These are phyloP conservation scores for Hozukius guyotensis DNA, from an alignment of 2,797 vertebrate species.

Conservation along the genomic window DNA sequence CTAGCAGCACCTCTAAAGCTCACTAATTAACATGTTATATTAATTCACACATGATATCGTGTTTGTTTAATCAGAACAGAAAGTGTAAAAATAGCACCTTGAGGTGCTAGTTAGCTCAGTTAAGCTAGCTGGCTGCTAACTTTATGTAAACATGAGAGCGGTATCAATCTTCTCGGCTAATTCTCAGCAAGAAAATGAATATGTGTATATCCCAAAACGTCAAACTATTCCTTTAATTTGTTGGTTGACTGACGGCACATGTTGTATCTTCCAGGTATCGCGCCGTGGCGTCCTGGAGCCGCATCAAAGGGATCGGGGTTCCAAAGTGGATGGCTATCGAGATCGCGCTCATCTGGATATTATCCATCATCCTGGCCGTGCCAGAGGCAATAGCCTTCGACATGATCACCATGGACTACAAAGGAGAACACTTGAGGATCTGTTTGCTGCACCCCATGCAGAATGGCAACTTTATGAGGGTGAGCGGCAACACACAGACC, in stretches of 20 bases:
- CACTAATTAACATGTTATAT: too few relatives aligned
- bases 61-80: background rate
- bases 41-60: background rate
- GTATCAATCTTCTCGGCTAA: background rate
- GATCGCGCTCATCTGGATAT: slow-evolving; percentile 93
- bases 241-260: background rate
- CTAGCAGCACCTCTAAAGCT: too few relatives aligned
- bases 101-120: background rate
- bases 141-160: background rate
- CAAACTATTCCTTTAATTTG: background rate
- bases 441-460: slow-evolving; percentile 92
- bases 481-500: slow-evolving; percentile 64
- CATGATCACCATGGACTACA: slow-evolving; percentile 90
- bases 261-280: slow-evolving; percentile 85
- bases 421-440: slow-evolving; percentile 87
- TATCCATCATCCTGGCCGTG: slow-evolving; percentile 91
- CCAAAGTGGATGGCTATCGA: slow-evolving; percentile 94
- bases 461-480: slow-evolving; percentile 90
- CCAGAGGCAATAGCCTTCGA: slow-evolving; percentile 95
- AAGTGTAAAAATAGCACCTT: background rate
- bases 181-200: background rate
- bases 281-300: slow-evolving; percentile 95
- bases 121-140: too few relatives aligned
- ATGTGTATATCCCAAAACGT: background rate
- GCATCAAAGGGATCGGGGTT: slow-evolving; percentile 94